A percentile compares a stretch with the other conserved stretches of the same genome.
These are phyloP conservation scores for Knipowitschia caucasica DNA, from an alignment of 2,797 vertebrate species.

Conservation along the genomic window DNA sequence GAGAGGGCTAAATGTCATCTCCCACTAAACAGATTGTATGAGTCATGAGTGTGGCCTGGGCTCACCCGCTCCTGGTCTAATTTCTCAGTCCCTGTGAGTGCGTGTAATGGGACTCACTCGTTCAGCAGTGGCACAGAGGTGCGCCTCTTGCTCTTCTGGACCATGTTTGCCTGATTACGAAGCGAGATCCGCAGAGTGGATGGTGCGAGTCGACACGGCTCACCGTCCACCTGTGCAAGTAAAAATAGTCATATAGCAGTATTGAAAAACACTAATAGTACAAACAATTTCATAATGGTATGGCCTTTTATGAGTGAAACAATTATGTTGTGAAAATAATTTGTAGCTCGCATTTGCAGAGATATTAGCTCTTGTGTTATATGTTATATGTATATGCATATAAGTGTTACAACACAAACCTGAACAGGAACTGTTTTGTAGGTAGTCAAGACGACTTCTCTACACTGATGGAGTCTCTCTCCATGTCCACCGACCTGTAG, in stretches of 20 bases:
- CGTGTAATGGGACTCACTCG: constrained; percentile 81
- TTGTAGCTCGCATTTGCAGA: too few species aligned
- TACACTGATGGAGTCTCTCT: constrained; percentile 93
- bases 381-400: too few species aligned
- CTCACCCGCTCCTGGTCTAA: constrained; percentile 58
- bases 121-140: constrained; percentile 93
- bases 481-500: constrained; percentile 96
- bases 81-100: constrained; percentile 28
- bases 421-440: constrained; percentile 97
- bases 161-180: constrained; percentile 98
- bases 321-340: too few species aligned
- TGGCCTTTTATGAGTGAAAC: too few species aligned
- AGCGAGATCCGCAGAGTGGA: constrained; percentile 92
- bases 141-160: constrained; percentile 97
- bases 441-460: constrained; percentile 91
- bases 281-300: too few species aligned
- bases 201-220: constrained; percentile 90
- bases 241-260: constrained; percentile 2
- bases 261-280: too few species aligned
- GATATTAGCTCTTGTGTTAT: too few species aligned
- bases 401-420: constrained; percentile 62
- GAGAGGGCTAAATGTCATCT: constrained; percentile 49
- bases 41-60: constrained; percentile 85
- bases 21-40: constrained; percentile 47
- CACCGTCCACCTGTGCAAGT: constrained; percentile 86